A percentile compares a stretch with the other conserved stretches of the same genome.
phyloP scores from a whole-genome alignment of 2,113 vertebrate species.

The Pungitius pungitius region DNA sequence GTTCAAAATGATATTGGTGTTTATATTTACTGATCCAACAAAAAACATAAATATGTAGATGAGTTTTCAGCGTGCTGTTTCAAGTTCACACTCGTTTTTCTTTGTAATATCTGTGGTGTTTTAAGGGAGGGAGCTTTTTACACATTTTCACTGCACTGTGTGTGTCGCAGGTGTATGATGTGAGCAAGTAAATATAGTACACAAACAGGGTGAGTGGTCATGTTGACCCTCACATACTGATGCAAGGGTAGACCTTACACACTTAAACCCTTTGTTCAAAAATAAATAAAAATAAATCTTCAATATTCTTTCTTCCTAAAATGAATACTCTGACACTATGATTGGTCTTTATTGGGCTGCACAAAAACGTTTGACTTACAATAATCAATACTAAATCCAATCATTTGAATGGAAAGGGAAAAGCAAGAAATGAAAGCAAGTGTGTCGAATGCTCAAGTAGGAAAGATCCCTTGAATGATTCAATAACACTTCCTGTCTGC shows the following conservation, averaged over 20 bases:
- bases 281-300: background rate
- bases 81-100: background rate
- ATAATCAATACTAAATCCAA: background rate
- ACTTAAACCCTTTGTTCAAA: background rate
- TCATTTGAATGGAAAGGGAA: background rate
- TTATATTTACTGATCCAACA: slow-evolving; percentile 1
- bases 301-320: no score
- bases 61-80: background rate
- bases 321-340: background rate
- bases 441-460: background rate
- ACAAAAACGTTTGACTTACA: background rate
- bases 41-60: background rate
- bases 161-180: background rate
- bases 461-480: background rate
- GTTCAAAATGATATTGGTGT: background rate
- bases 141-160: slow-evolving; percentile 25
- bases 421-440: background rate
- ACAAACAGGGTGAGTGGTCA: slow-evolving; percentile 28
- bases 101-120: background rate
- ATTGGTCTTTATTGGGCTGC: background rate
- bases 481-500: background rate
- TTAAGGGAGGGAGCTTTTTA: no score
- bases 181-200: background rate
- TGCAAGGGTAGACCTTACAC: background rate
- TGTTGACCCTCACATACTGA: background rate